Base-by-base conservation (phyloP, 2,888 invertebrate genomes). In the Sisyra terminalis region DNA sequence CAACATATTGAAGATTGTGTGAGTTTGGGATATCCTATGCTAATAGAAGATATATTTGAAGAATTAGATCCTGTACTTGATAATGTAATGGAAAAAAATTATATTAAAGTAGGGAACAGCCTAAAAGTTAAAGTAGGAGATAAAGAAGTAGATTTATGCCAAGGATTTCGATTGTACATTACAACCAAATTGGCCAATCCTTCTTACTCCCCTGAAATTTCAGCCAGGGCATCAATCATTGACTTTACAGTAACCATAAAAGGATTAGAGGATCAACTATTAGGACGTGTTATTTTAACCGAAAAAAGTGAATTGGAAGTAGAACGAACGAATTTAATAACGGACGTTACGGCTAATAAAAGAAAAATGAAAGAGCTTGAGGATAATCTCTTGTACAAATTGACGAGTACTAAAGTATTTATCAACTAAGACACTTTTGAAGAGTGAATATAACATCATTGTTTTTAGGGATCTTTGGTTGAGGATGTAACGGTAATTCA, bases 171-270 rank as follows among this genome's bases (percentile, higher is more conserved):
- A 50, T 66, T 87, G 50, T 89, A 87, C 55, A 81, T 89, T 40
- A 89, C 89, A 1, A 89, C 89, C 0, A 88, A 88, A 59, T 60
- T 89, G 30, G 81, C 88, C 0, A 90, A 89, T 64, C 89, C 89
- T 3, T 73, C 75, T 0, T 90, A 88, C 55, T 82, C 87, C 1
- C 89, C 89, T 2, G 89, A 90, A 65, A 70, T 88, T 48, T 84
- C 79, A 46, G 89, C 89, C 15, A 68, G 85, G 45, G 80, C 85
- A 8, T 82, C 86, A 8, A 76, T 89, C 35, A 89, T 90, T 49
- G 89, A 90, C 59, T 90, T 90, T 54, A 88, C 89, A 31, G 89
- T 90, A 2, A 90, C 89, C 0, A 80, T 85, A 74, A 85, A 82
- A 68, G 75, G 83, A 49, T 61, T 90, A 44, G 89, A 90, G 61